Percentiles rank a stretch among this genome's conserved stretches.
Evolutionary conservation across 2,113 vertebrate genomes (phyloP).

Genomic region (Merops nubicus): DNA sequence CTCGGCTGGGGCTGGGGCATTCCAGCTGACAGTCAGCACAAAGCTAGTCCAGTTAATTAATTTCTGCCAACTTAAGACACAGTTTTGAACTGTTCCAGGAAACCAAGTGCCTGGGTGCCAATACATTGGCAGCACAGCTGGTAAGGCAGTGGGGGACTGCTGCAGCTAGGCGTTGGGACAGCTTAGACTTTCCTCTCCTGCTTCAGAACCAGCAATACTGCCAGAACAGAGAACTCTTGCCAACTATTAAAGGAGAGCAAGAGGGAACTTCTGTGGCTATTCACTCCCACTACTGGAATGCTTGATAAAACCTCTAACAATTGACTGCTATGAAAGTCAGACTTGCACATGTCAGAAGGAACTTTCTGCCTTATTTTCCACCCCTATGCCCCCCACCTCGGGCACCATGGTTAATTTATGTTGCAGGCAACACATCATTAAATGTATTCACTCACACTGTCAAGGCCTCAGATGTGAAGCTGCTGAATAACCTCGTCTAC

Average conservation of each 20-base stretch:
- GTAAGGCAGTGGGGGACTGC: neutral
- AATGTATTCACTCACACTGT: neutral
- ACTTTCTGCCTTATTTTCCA: neutral
- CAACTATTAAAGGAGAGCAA: neutral
- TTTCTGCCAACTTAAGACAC: neutral
- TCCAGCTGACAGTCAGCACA: neutral
- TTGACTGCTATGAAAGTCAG: neutral
- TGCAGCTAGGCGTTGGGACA: neutral
- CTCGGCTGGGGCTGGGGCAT: neutral
- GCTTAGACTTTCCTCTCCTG: neutral
- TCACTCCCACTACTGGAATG: neutral
- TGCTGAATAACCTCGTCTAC: neutral
- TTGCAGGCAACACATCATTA: neutral
- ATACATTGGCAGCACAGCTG: neutral
- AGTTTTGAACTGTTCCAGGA: no score
- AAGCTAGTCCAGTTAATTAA: neutral
- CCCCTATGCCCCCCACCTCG: no score
- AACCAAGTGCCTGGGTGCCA: neutral
- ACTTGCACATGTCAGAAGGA: neutral
- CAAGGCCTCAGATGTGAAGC: neutral
- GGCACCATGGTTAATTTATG: neutral
- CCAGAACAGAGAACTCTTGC: neutral
- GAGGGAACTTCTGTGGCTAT: neutral
- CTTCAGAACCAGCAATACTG: neutral
- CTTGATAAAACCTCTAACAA: neutral